Base-by-base conservation (phyloP, 1,140 invertebrate species). In the Ips typographus region DNA sequence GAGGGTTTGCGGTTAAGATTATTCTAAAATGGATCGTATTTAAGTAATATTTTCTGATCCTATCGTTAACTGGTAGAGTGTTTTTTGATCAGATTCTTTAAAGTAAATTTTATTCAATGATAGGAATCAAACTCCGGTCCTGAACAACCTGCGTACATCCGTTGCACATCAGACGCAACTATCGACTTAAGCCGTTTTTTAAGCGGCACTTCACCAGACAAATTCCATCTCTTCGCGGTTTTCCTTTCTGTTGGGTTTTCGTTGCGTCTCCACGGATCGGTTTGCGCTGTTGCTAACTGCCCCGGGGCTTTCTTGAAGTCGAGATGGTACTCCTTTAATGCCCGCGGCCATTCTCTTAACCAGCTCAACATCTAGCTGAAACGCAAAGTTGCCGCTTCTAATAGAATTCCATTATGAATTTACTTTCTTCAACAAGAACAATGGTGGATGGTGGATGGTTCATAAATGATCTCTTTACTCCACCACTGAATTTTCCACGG, bases 201-300 rank as follows among this genome's bases (percentile, higher is more conserved):
- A 57, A 57, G 40, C 59, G 39, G 59, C 58, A 59, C 66, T 68
- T 47, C 37, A 53, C 66, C 66, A 68, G 57, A 68, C 66, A 61
- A 68, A 68, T 68, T 68, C 66, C 66, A 52, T 61, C 66, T 68
- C 64, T 60, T 53, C 47, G 66, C 44, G 44, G 49, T 68, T 62
- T 68, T 49, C 66, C 41, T 68, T 68, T 61, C 64, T 58, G 41
- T 66, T 47, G 55, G 53, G 40, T 58, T 66, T 66, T 66, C 64
- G 64, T 57, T 51, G 49, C 43, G 61, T 52, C 36, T n/a, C 61
- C 40, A 52, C 40, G 36, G 66, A 22, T 22, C 22, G 22, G 22
- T 22, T 22, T 22, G 22, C 22, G 22, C 42, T 68, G 66, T 68
- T 68, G 66, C 66, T 68, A 68, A 52, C 66, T 40, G 66, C 66